Conservation (phyloP, 2,888 invertebrate species). For the Acanthoscelides obtectus region DNA sequence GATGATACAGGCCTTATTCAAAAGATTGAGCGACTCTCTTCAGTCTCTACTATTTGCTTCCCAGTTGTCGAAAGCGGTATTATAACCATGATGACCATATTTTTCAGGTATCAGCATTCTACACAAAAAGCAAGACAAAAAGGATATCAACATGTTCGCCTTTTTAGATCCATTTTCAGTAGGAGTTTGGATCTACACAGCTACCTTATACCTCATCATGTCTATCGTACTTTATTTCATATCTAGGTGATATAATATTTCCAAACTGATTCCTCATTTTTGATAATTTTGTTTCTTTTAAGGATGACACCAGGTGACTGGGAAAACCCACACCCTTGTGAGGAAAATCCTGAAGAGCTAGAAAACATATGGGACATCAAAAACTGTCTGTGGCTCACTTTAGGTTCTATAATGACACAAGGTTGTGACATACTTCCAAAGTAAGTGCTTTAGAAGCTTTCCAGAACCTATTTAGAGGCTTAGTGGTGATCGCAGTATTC, state of each 20-base stretch:
- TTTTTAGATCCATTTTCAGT: constrained; percentile 83
- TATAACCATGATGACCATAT: too few species aligned
- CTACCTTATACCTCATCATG: constrained; percentile 76
- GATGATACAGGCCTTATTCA: too few species aligned
- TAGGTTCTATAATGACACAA: constrained; percentile 90
- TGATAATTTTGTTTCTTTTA: constrained; percentile 24
- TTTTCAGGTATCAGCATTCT: constrained; percentile 73
- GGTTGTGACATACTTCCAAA: constrained; percentile 90
- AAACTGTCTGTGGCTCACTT: constrained; percentile 91
- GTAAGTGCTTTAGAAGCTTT: too few species aligned
- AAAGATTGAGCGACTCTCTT: too few species aligned
- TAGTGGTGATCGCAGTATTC: too few species aligned
- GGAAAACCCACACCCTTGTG: constrained; percentile 91
- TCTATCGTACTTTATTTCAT: constrained; percentile 77
- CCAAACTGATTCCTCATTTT: background rate
- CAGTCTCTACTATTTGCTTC: too few species aligned
- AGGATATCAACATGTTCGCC: constrained; percentile 79
- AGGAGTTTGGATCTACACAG: constrained; percentile 87
- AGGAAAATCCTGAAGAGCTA: constrained; percentile 77
- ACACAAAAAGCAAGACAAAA: constrained; percentile 73
- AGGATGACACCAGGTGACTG: constrained; percentile 88
- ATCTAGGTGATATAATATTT: constrained; percentile 47
- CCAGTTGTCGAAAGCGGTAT: too few species aligned
- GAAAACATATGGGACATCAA: constrained; percentile 86
- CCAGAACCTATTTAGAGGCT: too few species aligned